These are phyloP conservation scores for Lagopus leucura DNA, from an alignment of 2,113 vertebrate genomes.

Conservation along the genomic window DNA sequence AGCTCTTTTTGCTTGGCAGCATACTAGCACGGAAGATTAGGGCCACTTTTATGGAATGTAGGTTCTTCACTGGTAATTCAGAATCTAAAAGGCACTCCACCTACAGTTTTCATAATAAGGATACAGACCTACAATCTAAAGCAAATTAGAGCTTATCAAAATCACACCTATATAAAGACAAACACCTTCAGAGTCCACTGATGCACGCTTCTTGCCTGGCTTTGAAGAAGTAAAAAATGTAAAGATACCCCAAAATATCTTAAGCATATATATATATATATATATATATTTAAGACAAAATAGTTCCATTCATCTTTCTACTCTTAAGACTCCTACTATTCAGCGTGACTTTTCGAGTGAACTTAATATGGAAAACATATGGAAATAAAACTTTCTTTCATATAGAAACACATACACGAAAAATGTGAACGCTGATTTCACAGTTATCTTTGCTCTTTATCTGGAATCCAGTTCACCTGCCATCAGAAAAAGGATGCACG, in stretches of 20 bases:
- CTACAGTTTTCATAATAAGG: not conserved
- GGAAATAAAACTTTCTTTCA: not conserved
- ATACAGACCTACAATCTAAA: not conserved
- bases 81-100: not conserved
- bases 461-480: not conserved
- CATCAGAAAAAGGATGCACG: not conserved
- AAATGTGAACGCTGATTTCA: not conserved
- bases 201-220: not conserved
- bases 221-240: not conserved
- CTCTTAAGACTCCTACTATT: not conserved
- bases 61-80: not conserved
- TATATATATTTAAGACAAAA: not conserved
- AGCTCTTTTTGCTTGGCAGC: not conserved
- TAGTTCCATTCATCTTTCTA: not conserved
- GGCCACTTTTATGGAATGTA: not conserved
- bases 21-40: not conserved
- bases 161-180: not conserved
- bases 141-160: not conserved
- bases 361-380: not conserved
- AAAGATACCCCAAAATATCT: not conserved
- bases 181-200: not conserved
- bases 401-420: not conserved
- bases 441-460: not conserved
- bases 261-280: fast-evolving
- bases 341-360: not conserved